Evolutionary conservation across 2,113 vertebrate species (phyloP), one percentile per base, ranked within the genome.

Genomic region (Vidua macroura): DNA sequence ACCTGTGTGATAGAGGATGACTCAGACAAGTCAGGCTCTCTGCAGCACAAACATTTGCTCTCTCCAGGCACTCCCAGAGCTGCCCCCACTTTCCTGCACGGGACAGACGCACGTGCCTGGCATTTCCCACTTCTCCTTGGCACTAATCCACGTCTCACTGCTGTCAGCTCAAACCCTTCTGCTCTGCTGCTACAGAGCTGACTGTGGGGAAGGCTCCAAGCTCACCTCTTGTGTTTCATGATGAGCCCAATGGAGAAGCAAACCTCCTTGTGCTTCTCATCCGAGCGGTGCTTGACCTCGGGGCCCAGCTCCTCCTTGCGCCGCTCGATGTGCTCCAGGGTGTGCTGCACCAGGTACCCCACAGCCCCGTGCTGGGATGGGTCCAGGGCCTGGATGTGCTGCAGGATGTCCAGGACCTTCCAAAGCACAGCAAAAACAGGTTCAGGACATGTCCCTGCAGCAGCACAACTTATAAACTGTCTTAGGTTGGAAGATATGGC

Each of bases 191-290:
- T 31, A 5, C 56, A 64, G n/a, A 17, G 44, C 68, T 39, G 51
- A 2, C 62, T 35, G 1, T 1, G 35, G 63, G 59, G 55, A 39
- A 44, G 67, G 88, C 16, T 64, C 14, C 23, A 12, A 13, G 66
- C 95, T 98, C 94, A 99, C 99, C 99, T 98, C 98, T 99, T 99
- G 88, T 99, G 99, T 93, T 99, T 99, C 99, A 99, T 99, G 68
- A 99, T 97, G 64, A 99, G 98, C 46, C 99, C 99, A 0, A 99
- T 98, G 9, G 99, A 99, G 96, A 98, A 99, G 97, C 98, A 98
- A 95, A 99, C 98, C 16, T 99, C 98, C 46, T 97, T 97, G 98
- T 99, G 98, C 82, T 99, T 99, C 78, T 98, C 96, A 7, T 98
- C 98, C 0, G 98, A 98, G 30, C 98, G 99, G 21, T 95, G 97